Percentiles rank a stretch among this genome's conserved stretches.
These are phyloP conservation scores for Poeciliopsis occidentalis DNA, from an alignment of 2,113 vertebrate genomes.

Conservation along the genomic window DNA sequence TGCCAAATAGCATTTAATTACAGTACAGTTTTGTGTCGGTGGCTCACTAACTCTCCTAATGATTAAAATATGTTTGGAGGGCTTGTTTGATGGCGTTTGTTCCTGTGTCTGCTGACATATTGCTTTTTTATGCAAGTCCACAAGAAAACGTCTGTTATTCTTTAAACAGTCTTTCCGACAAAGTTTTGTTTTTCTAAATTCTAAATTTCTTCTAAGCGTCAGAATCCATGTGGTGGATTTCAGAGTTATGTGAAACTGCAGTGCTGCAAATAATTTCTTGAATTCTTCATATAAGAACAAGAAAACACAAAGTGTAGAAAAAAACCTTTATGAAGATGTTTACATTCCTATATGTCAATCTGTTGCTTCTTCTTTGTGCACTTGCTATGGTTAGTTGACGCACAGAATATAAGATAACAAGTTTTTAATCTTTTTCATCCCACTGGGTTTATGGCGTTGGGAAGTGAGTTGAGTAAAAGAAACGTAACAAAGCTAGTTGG, in stretches of 20 bases:
- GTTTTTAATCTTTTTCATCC: background rate
- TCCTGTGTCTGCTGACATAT: slow-evolving; percentile 35
- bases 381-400: background rate
- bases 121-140: slow-evolving; percentile 19
- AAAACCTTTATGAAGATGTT: background rate
- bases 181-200: too few species aligned
- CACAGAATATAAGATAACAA: background rate
- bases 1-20: slow-evolving; percentile 89
- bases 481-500: background rate
- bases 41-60: slow-evolving; percentile 82
- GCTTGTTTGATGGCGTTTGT: slow-evolving; percentile 64
- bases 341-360: background rate
- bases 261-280: background rate
- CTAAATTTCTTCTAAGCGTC: background rate
- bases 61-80: slow-evolving; percentile 78
- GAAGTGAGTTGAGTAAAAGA: background rate
- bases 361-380: background rate
- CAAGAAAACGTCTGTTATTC: slow-evolving; percentile 45
- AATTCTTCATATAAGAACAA: background rate
- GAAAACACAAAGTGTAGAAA: background rate
- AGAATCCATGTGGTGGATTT: background rate
- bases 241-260: background rate
- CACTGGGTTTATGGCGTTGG: background rate
- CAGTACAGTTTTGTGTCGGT: slow-evolving; percentile 80
- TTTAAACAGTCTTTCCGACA: slow-evolving; percentile 21